Evolutionary conservation across 1,140 invertebrate genomes (phyloP).

Genomic region (Cotesia typhae): DNA sequence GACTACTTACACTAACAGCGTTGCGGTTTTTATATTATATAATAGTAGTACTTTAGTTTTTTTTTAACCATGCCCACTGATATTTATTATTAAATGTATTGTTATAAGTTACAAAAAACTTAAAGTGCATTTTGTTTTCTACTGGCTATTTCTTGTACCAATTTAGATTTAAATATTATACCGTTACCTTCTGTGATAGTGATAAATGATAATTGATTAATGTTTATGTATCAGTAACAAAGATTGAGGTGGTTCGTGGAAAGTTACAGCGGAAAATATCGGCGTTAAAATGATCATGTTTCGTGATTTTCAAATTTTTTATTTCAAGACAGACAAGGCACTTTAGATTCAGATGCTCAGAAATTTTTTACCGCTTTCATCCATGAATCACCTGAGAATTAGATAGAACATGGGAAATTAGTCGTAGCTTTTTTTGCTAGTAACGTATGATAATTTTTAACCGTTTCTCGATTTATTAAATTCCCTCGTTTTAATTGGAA

Average conservation of each 20-base stretch:
- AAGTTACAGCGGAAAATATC: no score
- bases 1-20: no score
- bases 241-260: no score
- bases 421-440: slow-evolving; percentile 25
- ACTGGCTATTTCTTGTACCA: neutral
- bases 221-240: no score
- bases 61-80: slow-evolving; percentile 10
- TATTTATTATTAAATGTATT: neutral
- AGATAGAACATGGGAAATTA: slow-evolving; percentile 44
- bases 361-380: slow-evolving; percentile 40
- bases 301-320: no score
- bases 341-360: slow-evolving; percentile 56
- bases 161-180: neutral
- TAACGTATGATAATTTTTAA: neutral
- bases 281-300: no score
- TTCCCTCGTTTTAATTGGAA: slow-evolving; percentile 27
- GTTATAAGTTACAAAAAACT: neutral
- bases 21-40: no score
- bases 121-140: neutral
- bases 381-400: slow-evolving; percentile 37
- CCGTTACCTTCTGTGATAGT: neutral
- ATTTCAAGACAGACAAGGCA: slow-evolving; percentile 50
- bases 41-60: neutral
- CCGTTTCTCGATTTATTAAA: slow-evolving; percentile 1
- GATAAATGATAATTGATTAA: no score